Percentiles rank a stretch among this genome's conserved stretches.
Evolutionary conservation across 2,113 vertebrate genomes (phyloP).

Genomic region (Aramus guarauna): DNA sequence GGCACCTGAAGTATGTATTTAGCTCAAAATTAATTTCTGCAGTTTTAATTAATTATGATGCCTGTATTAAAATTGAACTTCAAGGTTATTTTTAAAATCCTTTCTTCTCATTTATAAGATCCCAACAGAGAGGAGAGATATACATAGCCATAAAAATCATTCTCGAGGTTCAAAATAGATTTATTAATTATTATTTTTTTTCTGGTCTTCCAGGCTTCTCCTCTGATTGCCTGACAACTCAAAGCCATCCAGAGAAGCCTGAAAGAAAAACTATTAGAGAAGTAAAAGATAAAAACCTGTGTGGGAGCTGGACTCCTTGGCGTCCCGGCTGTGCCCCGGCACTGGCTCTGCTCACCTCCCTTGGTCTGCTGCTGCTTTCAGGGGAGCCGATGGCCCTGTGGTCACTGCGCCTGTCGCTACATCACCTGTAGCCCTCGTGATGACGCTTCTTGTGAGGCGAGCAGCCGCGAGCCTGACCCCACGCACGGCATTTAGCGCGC

Average conservation of each 20-base stretch:
- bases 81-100: neutral
- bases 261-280: neutral
- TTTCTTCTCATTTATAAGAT: neutral
- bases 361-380: neutral
- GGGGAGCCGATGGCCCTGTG: neutral
- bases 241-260: neutral
- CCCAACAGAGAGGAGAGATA: neutral
- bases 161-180: neutral
- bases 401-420: too few relatives aligned
- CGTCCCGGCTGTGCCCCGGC: neutral
- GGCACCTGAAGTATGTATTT: neutral
- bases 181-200: neutral
- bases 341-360: neutral
- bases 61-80: neutral
- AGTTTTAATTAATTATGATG: conserved; percentile 29
- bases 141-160: neutral
- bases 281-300: neutral
- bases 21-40: conserved; percentile 26
- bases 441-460: neutral
- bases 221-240: neutral
- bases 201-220: neutral
- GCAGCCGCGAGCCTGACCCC: neutral
- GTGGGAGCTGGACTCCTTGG: neutral
- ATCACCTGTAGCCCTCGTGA: neutral
- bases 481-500: accelerated